Base-by-base conservation (phyloP, 2,797 vertebrate species). In the Neoniphon sammara region DNA sequence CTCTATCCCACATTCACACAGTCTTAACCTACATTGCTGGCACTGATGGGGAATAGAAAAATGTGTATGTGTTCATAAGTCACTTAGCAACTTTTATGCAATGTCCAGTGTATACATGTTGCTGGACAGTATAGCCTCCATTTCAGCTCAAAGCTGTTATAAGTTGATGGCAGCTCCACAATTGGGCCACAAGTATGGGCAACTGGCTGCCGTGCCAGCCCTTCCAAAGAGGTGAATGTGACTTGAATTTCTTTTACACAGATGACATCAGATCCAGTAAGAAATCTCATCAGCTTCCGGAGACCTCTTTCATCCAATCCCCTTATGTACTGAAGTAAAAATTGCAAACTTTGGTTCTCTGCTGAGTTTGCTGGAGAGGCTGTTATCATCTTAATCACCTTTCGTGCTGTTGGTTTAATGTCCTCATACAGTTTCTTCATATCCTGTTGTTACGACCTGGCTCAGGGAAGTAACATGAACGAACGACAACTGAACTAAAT, bases 151-250 rank as follows among this genome's bases (percentile, higher is more conserved):
- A 11, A 85, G 70, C 34, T 57, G 36, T 46, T 69, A 31, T 81
- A 85, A 30, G 75, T 78, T 46, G 47, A 73, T 39, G 74, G 77
- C 64, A 82, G 69, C 59, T 87, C 74, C 47, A 83, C 10, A 80
- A 30, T 31, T 57, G 74, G 77, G 10, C 72, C 74, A 76, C 77
- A 74, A n/a, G 78, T 76, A 59, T 71, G 73, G 14, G 73, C 70
- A 63, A 82, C 10, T 57, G 65, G 70, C 9, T 31, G 36, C 42
- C 57, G 17, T 36, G 58, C 52, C 6, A 81, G 42, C 44, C 83
- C 63, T 21, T 85, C 78, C 46, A 78, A 23, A 12, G 74, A 30
- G 25, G 71, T 80, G 53, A 85, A 85, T 50, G 47, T 36, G 66
- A 83, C 56, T 55, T 83, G 23, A 72, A 87, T 60, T 27, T 85